Percentiles rank a stretch among this genome's conserved stretches.
Conservation (phyloP, 2,113 vertebrate genomes). For the Cichladusa arquata region DNA sequence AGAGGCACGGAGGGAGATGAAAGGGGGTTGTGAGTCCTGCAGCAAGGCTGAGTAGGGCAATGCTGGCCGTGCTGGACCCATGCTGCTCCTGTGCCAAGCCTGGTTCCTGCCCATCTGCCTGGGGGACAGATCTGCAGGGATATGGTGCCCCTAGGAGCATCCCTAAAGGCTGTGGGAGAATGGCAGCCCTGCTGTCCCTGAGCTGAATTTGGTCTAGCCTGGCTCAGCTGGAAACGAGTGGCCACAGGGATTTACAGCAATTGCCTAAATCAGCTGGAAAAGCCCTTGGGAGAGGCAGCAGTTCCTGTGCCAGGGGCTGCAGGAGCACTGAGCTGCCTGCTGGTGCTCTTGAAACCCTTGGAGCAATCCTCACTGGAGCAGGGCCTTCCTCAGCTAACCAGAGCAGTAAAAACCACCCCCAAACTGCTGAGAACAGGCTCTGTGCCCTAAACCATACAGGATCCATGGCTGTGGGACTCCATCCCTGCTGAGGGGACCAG, state of each 20-base stretch:
- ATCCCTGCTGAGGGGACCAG: neutral
- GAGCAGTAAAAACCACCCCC: neutral
- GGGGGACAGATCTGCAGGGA: neutral
- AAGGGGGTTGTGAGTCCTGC: neutral
- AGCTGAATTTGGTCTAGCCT: neutral
- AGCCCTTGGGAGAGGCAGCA: neutral
- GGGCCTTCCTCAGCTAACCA: neutral
- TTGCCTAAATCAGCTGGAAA: neutral
- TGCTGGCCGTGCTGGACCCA: fast-evolving
- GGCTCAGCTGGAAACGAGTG: neutral
- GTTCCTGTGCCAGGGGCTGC: fast-evolving
- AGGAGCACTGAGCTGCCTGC: neutral
- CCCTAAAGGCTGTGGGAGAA: neutral
- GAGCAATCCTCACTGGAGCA: neutral
- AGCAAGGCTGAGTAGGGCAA: neutral
- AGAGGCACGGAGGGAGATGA: neutral
- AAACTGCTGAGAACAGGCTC: neutral
- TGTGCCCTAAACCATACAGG: neutral
- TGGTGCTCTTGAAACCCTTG: neutral
- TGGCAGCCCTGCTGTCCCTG: neutral
- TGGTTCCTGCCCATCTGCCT: neutral
- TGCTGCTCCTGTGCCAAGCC: neutral
- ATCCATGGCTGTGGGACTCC: neutral
- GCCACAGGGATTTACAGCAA: neutral
- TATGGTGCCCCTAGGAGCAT: fast-evolving